These are phyloP conservation scores for Bucco capensis DNA, from an alignment of 2,113 vertebrate species.

Conservation along the genomic window DNA sequence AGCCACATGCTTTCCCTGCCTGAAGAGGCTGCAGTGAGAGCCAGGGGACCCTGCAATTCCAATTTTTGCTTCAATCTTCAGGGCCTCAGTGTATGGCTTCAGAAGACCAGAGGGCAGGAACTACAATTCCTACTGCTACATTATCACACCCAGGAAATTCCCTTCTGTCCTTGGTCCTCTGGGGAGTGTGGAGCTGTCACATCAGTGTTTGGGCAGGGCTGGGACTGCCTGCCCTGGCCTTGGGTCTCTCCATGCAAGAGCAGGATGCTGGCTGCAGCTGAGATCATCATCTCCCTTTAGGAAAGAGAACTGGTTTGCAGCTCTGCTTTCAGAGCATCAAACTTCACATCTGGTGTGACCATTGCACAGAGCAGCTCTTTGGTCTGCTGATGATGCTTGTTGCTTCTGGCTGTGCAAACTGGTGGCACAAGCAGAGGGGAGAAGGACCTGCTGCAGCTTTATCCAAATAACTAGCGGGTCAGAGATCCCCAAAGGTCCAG, in stretches of 20 bases:
- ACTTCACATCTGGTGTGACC: accelerated
- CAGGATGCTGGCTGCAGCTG: background rate
- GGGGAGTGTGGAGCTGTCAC: accelerated
- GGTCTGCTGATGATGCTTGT: accelerated
- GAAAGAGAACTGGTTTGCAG: background rate
- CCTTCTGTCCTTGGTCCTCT: accelerated
- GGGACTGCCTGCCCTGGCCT: background rate
- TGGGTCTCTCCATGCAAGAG: background rate
- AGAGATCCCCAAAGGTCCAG: no score
- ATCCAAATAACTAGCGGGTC: no score
- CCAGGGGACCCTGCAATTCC: background rate
- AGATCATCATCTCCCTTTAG: background rate
- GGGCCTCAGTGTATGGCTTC: background rate
- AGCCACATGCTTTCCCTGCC: background rate
- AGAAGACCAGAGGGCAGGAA: background rate
- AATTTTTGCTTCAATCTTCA: background rate
- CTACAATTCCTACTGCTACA: background rate
- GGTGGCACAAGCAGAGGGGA: accelerated
- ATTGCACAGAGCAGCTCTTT: background rate
- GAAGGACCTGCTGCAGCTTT: background rate
- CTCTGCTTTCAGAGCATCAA: background rate
- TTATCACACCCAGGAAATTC: background rate
- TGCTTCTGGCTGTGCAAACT: background rate
- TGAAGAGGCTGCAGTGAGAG: background rate
- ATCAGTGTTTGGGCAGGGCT: accelerated